Conservation (phyloP, 2,888 invertebrate genomes). For the Micoletzkya japonica region DNA sequence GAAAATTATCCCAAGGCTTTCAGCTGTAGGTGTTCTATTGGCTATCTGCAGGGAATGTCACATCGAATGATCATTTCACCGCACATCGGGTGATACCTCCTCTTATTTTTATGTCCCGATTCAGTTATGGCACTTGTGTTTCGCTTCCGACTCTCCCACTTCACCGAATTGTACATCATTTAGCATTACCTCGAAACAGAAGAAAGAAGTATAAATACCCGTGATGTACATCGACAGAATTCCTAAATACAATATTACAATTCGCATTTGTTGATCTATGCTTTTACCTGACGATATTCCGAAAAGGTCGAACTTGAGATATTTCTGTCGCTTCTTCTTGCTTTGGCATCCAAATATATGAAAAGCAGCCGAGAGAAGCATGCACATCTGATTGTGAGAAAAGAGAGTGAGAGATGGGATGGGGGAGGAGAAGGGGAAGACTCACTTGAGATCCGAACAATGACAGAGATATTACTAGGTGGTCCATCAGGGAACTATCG, state of each 20-base stretch:
- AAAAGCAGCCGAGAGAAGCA: constrained; percentile 86
- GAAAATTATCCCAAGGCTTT: not conserved
- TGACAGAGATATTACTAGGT: constrained; percentile 80
- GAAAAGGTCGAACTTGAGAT: constrained; percentile 86
- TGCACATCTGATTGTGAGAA: constrained; percentile 76
- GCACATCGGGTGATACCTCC: no score
- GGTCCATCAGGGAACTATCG: constrained; percentile 79
- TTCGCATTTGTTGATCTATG: not conserved
- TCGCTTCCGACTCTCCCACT: no score
- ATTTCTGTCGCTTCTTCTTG: constrained; percentile 81
- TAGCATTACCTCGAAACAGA: constrained; percentile 78
- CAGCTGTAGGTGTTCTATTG: not conserved
- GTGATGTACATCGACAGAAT: constrained; percentile 90
- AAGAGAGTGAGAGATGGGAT: constrained; percentile 8
- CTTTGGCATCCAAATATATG: constrained; percentile 93
- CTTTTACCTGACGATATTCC: constrained; percentile 83
- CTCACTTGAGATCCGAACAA: constrained; percentile 83
- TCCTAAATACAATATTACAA: constrained; percentile 7
- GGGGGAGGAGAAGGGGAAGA: not conserved
- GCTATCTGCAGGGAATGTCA: not conserved
- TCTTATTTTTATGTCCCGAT: no score
- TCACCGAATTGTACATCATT: no score
- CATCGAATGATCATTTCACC: not conserved
- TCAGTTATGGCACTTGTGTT: no score
- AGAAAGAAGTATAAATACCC: constrained; percentile 93